phyloP scores from a whole-genome alignment of 2,888 invertebrate genomes.

The Falcaria lacertinaria region DNA sequence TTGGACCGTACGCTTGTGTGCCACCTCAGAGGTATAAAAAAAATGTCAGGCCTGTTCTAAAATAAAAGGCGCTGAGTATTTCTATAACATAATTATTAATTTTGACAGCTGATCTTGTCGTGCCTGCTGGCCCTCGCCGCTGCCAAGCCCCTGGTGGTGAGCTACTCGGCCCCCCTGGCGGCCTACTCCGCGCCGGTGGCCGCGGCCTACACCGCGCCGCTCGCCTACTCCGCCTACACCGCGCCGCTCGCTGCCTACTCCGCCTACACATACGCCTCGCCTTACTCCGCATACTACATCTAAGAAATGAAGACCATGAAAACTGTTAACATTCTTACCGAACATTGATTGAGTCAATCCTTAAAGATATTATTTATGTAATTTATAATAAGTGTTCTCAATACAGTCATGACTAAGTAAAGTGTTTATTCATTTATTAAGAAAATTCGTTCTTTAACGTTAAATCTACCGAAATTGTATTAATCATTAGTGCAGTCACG shows the following conservation, averaged over 20 bases:
- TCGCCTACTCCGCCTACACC: slow-evolving; percentile 50
- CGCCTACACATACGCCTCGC: slow-evolving; percentile 45
- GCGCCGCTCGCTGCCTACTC: slow-evolving; percentile 38
- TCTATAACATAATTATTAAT: slow-evolving; percentile 10
- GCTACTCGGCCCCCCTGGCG: slow-evolving; percentile 40
- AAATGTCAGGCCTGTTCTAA: no score
- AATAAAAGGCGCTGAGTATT: no score
- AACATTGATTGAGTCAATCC: background rate
- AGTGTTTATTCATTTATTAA: background rate
- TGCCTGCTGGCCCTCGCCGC: slow-evolving; percentile 70
- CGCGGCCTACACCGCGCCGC: slow-evolving; percentile 44
- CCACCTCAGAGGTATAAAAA: no score
- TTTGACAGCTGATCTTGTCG: slow-evolving; percentile 70
- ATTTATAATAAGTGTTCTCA: slow-evolving; percentile 11
- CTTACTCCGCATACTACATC: slow-evolving; percentile 42
- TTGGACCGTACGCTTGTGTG: no score
- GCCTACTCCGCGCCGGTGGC: slow-evolving; percentile 49
- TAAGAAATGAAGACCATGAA: slow-evolving; percentile 11
- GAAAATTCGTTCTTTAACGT: background rate
- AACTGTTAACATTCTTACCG: background rate
- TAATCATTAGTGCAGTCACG: no score
- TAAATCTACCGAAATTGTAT: no score
- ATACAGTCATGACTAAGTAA: slow-evolving; percentile 15
- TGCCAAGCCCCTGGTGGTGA: slow-evolving; percentile 39
- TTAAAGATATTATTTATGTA: slow-evolving; percentile 23